phyloP scores from a whole-genome alignment of 2,888 invertebrate genomes.

The Pterostichus madidus region DNA sequence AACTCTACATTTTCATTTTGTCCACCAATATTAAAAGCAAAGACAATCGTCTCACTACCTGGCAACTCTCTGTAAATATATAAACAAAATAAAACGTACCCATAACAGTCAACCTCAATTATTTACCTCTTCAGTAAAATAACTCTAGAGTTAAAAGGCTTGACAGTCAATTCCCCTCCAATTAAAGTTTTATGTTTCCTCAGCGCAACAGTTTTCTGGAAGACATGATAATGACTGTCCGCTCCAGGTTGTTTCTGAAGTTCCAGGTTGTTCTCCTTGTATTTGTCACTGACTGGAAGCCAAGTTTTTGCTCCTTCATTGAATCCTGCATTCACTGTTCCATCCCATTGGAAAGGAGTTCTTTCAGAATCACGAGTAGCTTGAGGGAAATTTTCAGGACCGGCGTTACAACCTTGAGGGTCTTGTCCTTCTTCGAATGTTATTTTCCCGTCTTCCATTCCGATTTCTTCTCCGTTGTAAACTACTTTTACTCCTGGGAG shows the following conservation, averaged over 20 bases:
- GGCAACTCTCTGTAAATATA: slow-evolving; percentile 70
- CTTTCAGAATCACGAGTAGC: slow-evolving; percentile 86
- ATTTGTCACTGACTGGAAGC: slow-evolving; percentile 85
- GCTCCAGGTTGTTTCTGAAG: slow-evolving; percentile 75
- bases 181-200: slow-evolving; percentile 79
- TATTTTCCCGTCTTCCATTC: slow-evolving; percentile 82
- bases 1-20: slow-evolving; percentile 79
- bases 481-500: slow-evolving; percentile 92
- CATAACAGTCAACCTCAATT: slow-evolving; percentile 76
- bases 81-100: slow-evolving; percentile 81
- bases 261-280: slow-evolving; percentile 80
- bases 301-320: slow-evolving; percentile 79
- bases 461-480: slow-evolving; percentile 93
- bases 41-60: slow-evolving; percentile 72
- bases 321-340: slow-evolving; percentile 81
- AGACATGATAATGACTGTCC: slow-evolving; percentile 82
- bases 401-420: slow-evolving; percentile 80
- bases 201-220: slow-evolving; percentile 80
- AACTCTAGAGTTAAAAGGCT: slow-evolving; percentile 75
- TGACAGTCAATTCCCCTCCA: slow-evolving; percentile 80
- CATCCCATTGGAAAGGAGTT: slow-evolving; percentile 91
- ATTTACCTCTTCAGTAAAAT: slow-evolving; percentile 80
- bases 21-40: slow-evolving; percentile 77
- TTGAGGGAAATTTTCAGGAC: slow-evolving; percentile 80
- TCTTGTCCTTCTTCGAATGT: slow-evolving; percentile 78